phyloP scores from a whole-genome alignment of 2,797 vertebrate species.

The Chiloscyllium punctatum region DNA sequence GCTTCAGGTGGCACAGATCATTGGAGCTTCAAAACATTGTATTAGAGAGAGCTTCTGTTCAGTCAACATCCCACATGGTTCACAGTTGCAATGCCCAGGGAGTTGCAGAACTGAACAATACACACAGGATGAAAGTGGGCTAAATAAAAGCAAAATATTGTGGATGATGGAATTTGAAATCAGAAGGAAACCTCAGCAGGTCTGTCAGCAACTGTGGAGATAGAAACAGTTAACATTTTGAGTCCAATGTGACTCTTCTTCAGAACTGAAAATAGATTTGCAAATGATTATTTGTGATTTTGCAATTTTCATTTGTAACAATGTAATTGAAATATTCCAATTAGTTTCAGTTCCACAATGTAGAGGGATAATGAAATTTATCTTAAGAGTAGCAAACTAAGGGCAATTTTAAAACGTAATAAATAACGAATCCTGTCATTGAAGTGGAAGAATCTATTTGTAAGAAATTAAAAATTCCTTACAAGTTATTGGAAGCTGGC shows the following conservation, averaged over 20 bases:
- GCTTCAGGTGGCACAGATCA: neutral
- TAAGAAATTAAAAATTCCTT: neutral
- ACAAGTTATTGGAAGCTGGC: neutral
- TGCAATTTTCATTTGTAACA: neutral
- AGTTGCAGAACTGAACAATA: neutral
- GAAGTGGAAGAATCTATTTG: neutral
- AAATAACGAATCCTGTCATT: neutral
- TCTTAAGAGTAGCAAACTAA: neutral
- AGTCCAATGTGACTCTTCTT: too few species aligned
- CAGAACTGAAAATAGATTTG: neutral
- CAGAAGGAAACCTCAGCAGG: too few species aligned
- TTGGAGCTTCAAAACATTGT: neutral
- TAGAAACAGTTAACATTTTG: too few species aligned
- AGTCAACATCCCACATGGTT: neutral
- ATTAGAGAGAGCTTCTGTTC: neutral
- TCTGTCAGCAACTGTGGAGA: too few species aligned
- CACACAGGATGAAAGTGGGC: neutral
- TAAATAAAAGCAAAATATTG: too few species aligned
- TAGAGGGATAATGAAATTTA: neutral
- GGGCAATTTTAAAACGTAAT: neutral
- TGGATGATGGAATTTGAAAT: too few species aligned
- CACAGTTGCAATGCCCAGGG: neutral
- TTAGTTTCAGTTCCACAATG: neutral
- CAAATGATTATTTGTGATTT: neutral
- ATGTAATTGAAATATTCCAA: neutral